Evolutionary conservation across 2,888 invertebrate genomes (phyloP), one percentile per base, ranked within the genome.

Genomic region (Acholoe squamosa): DNA sequence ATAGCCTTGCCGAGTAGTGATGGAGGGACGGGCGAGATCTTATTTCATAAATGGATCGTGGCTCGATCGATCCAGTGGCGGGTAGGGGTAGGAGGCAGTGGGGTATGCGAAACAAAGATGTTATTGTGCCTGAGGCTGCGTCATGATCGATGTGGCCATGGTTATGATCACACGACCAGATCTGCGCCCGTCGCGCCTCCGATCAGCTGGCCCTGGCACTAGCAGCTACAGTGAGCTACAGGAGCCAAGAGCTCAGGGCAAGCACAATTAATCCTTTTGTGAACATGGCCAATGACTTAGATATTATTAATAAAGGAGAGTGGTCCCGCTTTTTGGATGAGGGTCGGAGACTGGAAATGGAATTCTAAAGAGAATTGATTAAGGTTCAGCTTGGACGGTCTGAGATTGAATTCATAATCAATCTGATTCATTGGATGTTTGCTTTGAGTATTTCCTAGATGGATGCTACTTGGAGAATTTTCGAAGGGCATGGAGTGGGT

Each of bases 101-200:
- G 86, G 28, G 84, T 84, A 84, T n/a, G 52, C 52, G 86, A 86
- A 86, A 86, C 54, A 86, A 86, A 86, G 86, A 86, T 86, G 86
- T 86, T 86, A 86, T 86, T 86, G 86, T 86, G 86, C 86, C 56
- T 25, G 54, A 25, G 86, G 86, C 54, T 16, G 1, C 54, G 16
- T 7, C 10, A 52, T 86, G 86, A 86, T 86, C 19, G 86, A 86
- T 86, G 25, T 14, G 54, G 56, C 56, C 86, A 52, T 86, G 86
- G 86, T 86, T 86, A 86, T 86, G 86, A 86, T 86, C 86, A 86
- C 86, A 86, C 28, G 28, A 14, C 14, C 80, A 19, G 33, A 80
- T 76, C n/a, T 14, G 16, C 80, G 43, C 12, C 22, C 80, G 28
- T 31, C 71, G 25, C 25, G 43, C 31, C 71, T 71, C 25, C n/a